phyloP scores from a whole-genome alignment of 2,797 vertebrate genomes.

The Argentina silus region DNA sequence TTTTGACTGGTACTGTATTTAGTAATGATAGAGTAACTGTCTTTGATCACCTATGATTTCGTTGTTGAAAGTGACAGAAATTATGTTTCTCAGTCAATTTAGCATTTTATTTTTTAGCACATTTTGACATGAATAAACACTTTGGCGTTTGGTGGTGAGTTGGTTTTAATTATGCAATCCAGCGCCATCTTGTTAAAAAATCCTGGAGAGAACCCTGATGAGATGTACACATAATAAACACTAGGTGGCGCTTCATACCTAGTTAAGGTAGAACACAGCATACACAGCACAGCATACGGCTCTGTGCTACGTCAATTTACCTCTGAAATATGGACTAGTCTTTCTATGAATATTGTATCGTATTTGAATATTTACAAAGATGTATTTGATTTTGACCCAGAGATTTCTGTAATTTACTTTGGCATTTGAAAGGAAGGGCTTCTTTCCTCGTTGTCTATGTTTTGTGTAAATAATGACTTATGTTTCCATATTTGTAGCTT shows the following conservation, averaged over 20 bases:
- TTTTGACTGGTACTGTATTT: no score
- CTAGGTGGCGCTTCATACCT: conserved; percentile 62
- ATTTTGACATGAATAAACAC: no score
- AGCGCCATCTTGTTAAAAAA: no score
- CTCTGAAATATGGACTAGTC: not conserved
- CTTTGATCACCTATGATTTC: no score
- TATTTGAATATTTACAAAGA: conserved; percentile 51
- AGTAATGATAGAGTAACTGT: no score
- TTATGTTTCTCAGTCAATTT: no score
- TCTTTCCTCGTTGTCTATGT: conserved; percentile 22
- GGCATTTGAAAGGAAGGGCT: conserved; percentile 64
- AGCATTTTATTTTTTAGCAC: no score
- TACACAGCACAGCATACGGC: not conserved
- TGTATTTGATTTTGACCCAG: conserved; percentile 50
- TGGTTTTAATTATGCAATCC: no score
- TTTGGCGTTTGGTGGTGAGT: no score
- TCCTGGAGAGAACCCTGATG: no score
- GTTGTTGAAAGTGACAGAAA: no score
- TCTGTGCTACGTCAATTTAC: no score
- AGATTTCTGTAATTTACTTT: conserved; percentile 58
- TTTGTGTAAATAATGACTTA: conserved; percentile 60
- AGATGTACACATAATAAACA: conserved; percentile 40
- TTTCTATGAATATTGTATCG: not conserved
- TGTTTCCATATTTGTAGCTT: conserved; percentile 3
- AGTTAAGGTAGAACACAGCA: conserved; percentile 14